Conservation (phyloP, 30 jellyfish, hydroid and myxozoan species). For the Rhopilema esculentum region DNA sequence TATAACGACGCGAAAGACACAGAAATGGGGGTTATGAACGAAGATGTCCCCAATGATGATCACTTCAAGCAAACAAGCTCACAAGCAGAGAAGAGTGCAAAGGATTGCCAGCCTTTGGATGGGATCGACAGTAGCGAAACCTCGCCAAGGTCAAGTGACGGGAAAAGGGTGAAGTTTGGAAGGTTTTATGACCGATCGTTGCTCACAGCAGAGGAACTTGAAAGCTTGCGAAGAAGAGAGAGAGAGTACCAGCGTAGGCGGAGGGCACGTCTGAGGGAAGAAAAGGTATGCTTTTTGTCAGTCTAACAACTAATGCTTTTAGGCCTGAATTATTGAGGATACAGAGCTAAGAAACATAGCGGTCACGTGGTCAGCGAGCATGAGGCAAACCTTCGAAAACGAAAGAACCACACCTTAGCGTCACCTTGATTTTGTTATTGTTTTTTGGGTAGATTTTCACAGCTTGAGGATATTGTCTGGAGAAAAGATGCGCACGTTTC, state of each 20-base stretch:
- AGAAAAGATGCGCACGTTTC: no score
- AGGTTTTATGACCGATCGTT: constrained; percentile 79
- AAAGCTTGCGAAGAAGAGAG: constrained; percentile 80
- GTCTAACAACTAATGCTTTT: no score
- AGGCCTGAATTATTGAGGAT: no score
- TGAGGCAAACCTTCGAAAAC: no score
- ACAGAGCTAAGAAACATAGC: no score
- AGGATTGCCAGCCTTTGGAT: not conserved
- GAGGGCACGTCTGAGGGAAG: constrained; percentile 86
- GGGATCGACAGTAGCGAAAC: not conserved
- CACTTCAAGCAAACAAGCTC: not conserved
- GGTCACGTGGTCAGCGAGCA: no score
- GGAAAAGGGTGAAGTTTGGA: constrained; percentile 57
- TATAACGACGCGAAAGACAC: not conserved
- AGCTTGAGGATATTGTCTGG: no score
- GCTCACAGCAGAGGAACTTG: constrained; percentile 86
- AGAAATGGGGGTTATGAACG: not conserved
- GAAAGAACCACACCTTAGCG: no score
- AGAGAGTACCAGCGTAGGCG: constrained; percentile 89
- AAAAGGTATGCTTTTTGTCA: constrained; percentile 55
- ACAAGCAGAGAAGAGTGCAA: not conserved
- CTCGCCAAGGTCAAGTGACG: constrained; percentile 14
- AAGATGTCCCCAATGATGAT: not conserved
- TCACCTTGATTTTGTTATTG: no score
- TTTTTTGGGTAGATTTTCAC: no score